Evolutionary conservation across 2,113 vertebrate species (phyloP).

Genomic region (Phocoena sinus): DNA sequence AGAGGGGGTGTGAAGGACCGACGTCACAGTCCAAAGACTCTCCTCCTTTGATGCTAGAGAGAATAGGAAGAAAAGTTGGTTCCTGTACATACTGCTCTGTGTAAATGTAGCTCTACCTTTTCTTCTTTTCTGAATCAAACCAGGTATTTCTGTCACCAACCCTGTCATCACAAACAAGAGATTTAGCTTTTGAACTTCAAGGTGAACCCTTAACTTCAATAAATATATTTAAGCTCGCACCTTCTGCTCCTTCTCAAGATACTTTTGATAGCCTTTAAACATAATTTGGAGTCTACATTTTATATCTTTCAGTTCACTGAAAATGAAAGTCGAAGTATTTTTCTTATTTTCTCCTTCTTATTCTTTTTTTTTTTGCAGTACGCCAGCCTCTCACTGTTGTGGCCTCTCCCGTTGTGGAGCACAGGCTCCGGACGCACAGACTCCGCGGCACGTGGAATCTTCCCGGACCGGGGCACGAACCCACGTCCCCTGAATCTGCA

Average conservation of each 20-base stretch:
- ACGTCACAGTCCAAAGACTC: neutral
- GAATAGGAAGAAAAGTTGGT: neutral
- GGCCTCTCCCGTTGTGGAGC: too few relatives aligned
- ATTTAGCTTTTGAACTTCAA: constrained; percentile 18
- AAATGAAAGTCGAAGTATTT: neutral
- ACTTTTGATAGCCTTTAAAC: neutral
- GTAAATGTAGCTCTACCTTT: neutral
- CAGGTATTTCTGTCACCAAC: constrained; percentile 1
- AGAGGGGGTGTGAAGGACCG: neutral
- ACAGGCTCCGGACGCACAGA: too few relatives aligned
- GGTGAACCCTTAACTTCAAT: neutral
- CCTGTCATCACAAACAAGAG: neutral
- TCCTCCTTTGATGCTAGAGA: neutral
- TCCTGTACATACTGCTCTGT: neutral
- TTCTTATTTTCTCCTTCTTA: neutral
- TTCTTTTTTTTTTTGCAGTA: neutral
- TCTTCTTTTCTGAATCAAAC: constrained; percentile 4
- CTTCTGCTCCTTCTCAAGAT: neutral
- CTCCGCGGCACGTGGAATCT: too few relatives aligned
- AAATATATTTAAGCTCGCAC: neutral
- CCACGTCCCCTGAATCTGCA: too few relatives aligned
- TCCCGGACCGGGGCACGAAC: too few relatives aligned
- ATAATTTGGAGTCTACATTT: neutral
- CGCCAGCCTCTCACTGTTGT: too few relatives aligned
- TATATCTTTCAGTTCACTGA: constrained; percentile 20